Evolutionary conservation across 2,888 invertebrate genomes (phyloP), one percentile per base, ranked within the genome.

Genomic region (Argyresthia albistria): DNA sequence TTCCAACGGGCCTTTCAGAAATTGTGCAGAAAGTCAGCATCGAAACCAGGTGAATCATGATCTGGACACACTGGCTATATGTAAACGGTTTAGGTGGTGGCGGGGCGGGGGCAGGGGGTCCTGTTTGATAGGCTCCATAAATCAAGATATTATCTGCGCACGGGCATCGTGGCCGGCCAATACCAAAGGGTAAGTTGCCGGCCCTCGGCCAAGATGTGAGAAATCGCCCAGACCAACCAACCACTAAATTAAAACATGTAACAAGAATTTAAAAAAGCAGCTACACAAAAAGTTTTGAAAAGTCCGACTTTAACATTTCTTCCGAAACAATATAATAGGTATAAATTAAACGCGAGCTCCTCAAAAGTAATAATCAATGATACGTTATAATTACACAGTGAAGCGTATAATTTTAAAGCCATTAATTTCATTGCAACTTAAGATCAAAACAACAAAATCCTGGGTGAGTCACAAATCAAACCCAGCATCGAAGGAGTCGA

Each of bases 381-480:
- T 70, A 70, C 69, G 70, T 65, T 67, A 76, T 84, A 81, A 87
- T 86, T 80, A 83, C 70, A 77, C 63, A 67, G 68, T 64, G 66
- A 70, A 69, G 66, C 73, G 62, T 83, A 81, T 84, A 83, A 84
- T 84, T 83, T 80, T 63, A 65, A 67, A 78, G 73, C 74, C 74
- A 82, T 83, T 80, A 73, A 87, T 86, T 86, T 82, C 80, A 82
- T 81, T 80, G 81, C 81, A 84, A 83, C 80, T 80, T 76, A 81
- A 81, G 72, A 79, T 73, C 80, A 74, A 75, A 83, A 81, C 73
- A 76, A 74, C 74, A 70, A 69, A 72, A 71, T 73, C 72, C 66
- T 67, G 65, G 63, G 61, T 62, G 78, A 75, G 78, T 76, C 76
- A 84, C 83, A 86, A 84, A 86, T 84, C 84, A 83, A 79, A 76